A percentile compares a stretch with the other conserved stretches of the same genome.
Conservation (phyloP, 2,797 vertebrate species). For the Pseudocheirus occidentalis region DNA sequence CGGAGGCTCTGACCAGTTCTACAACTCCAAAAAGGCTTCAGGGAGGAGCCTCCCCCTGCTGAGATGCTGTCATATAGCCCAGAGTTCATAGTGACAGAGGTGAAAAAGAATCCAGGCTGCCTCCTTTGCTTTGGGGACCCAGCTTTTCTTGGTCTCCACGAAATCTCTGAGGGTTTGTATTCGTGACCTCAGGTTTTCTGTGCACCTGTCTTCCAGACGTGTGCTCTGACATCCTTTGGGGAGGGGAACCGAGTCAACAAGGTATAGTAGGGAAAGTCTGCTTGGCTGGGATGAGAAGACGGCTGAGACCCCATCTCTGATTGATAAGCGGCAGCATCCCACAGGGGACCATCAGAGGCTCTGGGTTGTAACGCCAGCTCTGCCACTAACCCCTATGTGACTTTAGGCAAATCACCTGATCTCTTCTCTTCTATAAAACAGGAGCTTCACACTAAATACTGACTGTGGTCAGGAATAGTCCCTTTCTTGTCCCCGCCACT, state of each 20-base stretch:
- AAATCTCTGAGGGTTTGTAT: not conserved
- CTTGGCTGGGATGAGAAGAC: not conserved
- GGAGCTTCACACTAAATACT: no score
- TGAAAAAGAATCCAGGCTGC: conserved; percentile 24
- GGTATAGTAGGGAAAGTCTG: not conserved
- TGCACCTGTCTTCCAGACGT: not conserved
- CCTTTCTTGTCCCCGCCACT: no score
- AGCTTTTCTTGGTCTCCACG: not conserved
- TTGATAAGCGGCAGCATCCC: not conserved
- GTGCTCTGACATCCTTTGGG: conserved; percentile 12
- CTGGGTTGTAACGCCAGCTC: no score
- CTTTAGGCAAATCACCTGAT: no score
- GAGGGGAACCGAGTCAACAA: not conserved
- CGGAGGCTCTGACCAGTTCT: conserved; percentile 45
- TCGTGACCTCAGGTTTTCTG: not conserved
- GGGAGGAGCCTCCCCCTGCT: conserved; percentile 9
- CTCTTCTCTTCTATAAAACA: no score
- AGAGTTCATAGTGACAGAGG: conserved; percentile 41
- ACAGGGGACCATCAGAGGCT: not conserved
- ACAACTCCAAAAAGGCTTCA: conserved; percentile 30
- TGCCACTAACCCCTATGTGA: no score
- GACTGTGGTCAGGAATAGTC: no score
- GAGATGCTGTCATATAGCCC: conserved; percentile 23
- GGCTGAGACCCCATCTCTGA: not conserved
- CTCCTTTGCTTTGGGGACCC: not conserved